Conservation (phyloP, 2,888 invertebrate genomes). For the Azorinus chamasolen region DNA sequence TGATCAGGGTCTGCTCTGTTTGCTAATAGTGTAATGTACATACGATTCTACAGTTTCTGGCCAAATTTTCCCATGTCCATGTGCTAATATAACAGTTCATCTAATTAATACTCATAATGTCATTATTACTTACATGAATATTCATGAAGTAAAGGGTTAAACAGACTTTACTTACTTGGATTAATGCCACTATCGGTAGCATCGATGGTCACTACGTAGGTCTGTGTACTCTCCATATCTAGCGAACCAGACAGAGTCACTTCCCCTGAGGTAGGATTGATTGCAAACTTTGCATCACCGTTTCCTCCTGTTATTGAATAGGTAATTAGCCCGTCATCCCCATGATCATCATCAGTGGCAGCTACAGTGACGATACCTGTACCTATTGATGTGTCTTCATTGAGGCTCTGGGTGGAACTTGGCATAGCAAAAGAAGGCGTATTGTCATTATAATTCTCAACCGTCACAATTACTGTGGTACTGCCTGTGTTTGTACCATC, state of each 20-base stretch:
- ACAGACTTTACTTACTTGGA: conserved; percentile 32
- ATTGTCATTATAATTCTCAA: conserved; percentile 71
- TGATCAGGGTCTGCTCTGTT: too few species aligned
- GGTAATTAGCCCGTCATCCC: conserved; percentile 42
- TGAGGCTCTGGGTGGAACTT: conserved; percentile 52
- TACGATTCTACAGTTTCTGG: too few species aligned
- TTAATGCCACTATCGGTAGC: conserved; percentile 58
- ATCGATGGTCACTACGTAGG: conserved; percentile 42
- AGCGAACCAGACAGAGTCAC: conserved; percentile 53
- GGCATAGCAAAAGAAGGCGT: conserved; percentile 61
- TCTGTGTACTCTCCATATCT: conserved; percentile 47
- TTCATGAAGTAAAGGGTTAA: too few species aligned
- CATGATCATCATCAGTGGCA: conserved; percentile 66
- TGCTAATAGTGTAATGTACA: too few species aligned
- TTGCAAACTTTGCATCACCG: conserved; percentile 37
- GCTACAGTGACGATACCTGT: conserved; percentile 50
- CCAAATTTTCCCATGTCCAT: too few species aligned
- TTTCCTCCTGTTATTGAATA: conserved; percentile 53
- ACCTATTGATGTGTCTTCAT: conserved; percentile 59
- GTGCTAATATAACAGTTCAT: too few species aligned
- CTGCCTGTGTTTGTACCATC: conserved; percentile 69
- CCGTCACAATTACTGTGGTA: conserved; percentile 90
- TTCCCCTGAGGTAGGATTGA: conserved; percentile 51
- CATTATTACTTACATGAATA: too few species aligned
- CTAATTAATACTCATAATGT: too few species aligned